Evolutionary conservation across 2,888 invertebrate genomes (phyloP).

Genomic region (Atethmia centrago): DNA sequence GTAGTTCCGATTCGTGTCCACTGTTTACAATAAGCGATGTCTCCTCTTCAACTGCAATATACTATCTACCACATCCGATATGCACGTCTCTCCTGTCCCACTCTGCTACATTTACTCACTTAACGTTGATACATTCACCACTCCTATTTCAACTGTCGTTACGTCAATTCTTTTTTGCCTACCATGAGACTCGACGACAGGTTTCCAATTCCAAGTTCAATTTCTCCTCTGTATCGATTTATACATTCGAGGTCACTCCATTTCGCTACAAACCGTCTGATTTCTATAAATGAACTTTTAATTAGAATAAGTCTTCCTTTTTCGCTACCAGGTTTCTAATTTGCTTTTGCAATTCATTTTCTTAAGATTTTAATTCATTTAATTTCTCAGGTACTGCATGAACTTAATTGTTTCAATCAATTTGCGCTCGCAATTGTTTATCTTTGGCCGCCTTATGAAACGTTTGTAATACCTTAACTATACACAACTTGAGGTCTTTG

Average conservation of each 20-base stretch:
- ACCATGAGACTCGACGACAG: constrained; percentile 57
- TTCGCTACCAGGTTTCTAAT: constrained; percentile 27
- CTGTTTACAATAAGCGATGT: constrained; percentile 55
- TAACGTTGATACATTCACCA: constrained; percentile 50
- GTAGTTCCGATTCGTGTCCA: constrained; percentile 57
- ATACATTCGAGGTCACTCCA: constrained; percentile 46
- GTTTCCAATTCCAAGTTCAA: constrained; percentile 68
- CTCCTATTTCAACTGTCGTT: constrained; percentile 66
- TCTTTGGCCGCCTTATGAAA: constrained; percentile 32
- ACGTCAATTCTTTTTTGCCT: constrained; percentile 65
- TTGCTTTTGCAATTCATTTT: constrained; percentile 43
- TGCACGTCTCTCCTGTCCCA: constrained; percentile 31
- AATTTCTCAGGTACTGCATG: constrained; percentile 29
- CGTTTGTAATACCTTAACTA: constrained; percentile 21
- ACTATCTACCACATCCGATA: constrained; percentile 45
- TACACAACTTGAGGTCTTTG: constrained; percentile 25
- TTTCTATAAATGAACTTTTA: constrained; percentile 49
- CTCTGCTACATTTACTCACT: constrained; percentile 41
- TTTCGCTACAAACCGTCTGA: constrained; percentile 30
- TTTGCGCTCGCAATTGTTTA: constrained; percentile 39
- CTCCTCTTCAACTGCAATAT: constrained; percentile 45
- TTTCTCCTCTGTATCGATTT: constrained; percentile 59
- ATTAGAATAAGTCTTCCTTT: constrained; percentile 42
- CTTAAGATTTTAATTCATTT: constrained; percentile 28
- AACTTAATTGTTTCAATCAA: constrained; percentile 38